phyloP scores from a whole-genome alignment of 2,113 vertebrate species.

The Eurypyga helias region DNA sequence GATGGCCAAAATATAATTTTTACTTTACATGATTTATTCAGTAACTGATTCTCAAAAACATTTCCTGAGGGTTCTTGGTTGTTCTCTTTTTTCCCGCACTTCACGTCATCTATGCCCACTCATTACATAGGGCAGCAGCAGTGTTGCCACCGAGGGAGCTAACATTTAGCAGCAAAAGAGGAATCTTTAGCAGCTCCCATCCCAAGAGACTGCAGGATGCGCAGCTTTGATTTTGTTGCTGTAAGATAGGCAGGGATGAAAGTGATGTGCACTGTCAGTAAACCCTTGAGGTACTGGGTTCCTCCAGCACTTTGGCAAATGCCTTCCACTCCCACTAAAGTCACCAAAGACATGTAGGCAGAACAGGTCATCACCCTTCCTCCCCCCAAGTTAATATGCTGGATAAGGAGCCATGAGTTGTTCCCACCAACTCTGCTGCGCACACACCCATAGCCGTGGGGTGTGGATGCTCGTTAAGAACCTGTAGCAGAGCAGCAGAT shows the following conservation, averaged over 20 bases:
- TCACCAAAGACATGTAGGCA: neutral
- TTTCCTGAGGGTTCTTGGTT: slow-evolving; percentile 2
- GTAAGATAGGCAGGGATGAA: slow-evolving; percentile 43
- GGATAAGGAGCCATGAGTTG: neutral
- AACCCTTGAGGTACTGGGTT: neutral
- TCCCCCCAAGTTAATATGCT: neutral
- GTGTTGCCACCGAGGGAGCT: slow-evolving; percentile 5
- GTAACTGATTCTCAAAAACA: slow-evolving; percentile 32
- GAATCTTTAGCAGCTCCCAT: neutral
- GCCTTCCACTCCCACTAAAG: neutral
- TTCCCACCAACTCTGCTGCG: neutral
- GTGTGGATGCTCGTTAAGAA: neutral
- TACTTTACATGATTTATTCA: neutral
- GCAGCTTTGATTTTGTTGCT: slow-evolving; percentile 44
- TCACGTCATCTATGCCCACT: neutral
- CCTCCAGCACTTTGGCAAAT: neutral
- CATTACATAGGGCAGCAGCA: neutral
- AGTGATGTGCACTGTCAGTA: neutral
- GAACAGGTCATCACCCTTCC: neutral
- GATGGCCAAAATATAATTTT: neutral
- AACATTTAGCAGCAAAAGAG: slow-evolving; percentile 8
- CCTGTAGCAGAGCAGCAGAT: neutral
- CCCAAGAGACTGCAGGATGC: neutral
- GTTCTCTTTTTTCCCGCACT: neutral
- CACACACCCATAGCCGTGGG: neutral